phyloP scores from a whole-genome alignment of 23 tunicate genomes.

The Aplidium turbinatum region DNA sequence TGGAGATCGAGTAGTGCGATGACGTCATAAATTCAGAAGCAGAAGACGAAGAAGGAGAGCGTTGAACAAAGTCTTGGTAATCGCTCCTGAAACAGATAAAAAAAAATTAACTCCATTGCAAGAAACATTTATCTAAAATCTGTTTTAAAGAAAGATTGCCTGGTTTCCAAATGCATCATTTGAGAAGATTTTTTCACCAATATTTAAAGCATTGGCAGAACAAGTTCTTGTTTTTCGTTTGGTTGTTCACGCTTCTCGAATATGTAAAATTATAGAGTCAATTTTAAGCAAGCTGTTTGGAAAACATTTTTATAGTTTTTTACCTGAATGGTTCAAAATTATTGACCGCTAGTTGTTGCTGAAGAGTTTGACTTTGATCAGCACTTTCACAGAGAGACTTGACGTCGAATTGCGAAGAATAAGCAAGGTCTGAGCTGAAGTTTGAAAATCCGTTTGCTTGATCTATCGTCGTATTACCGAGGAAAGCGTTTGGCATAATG shows the following conservation, averaged over 20 bases:
- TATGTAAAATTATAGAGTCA: no score
- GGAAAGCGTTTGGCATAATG: conserved; percentile 67
- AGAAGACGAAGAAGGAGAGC: conserved; percentile 4
- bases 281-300: no score
- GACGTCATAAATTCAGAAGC: conserved; percentile 71
- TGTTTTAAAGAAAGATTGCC: no score
- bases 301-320: no score
- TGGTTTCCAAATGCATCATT: no score
- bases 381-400: conserved; percentile 27
- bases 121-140: no score
- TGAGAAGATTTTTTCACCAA: no score
- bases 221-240: no score
- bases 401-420: conserved; percentile 13
- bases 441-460: background rate
- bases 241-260: no score
- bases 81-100: conserved; percentile 6
- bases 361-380: conserved; percentile 7
- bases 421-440: background rate
- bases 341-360: conserved; percentile 36
- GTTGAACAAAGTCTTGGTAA: background rate
- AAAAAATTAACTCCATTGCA: no score
- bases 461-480: conserved; percentile 28
- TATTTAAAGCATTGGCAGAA: no score
- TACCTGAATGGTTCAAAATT: conserved; percentile 13
- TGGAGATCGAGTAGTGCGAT: conserved; percentile 46